Evolutionary conservation across 1,140 invertebrate genomes (phyloP).

Genomic region (Dendroctonus ponderosae): DNA sequence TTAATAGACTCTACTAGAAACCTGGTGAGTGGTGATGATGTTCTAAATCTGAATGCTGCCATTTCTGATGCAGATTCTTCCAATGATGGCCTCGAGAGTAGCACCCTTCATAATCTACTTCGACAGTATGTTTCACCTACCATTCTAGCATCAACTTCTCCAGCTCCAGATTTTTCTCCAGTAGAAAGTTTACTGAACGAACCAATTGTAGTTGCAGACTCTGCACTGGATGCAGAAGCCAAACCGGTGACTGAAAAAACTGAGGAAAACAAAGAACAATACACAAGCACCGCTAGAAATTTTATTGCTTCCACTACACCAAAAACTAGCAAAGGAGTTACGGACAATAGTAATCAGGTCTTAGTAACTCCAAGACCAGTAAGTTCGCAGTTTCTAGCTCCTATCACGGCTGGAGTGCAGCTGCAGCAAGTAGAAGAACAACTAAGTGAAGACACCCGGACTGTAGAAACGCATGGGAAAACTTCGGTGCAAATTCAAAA

Average conservation of each 20-base stretch:
- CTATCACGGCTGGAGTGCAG: conserved; percentile 56
- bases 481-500: conserved; percentile 58
- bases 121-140: conserved; percentile 25
- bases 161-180: neutral
- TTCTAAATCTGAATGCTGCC: conserved; percentile 57
- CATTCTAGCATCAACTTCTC: conserved; percentile 10
- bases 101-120: conserved; percentile 19
- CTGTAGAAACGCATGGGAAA: conserved; percentile 12
- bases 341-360: conserved; percentile 44
- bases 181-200: conserved; percentile 20
- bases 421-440: conserved; percentile 51
- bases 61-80: conserved; percentile 33
- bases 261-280: conserved; percentile 20
- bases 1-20: conserved; percentile 57
- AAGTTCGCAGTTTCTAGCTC: conserved; percentile 55
- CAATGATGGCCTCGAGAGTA: conserved; percentile 21
- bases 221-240: conserved; percentile 23
- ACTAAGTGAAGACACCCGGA: conserved; percentile 10
- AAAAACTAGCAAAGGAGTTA: neutral
- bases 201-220: conserved; percentile 52
- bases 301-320: conserved; percentile 7
- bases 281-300: conserved; percentile 14
- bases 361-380: conserved; percentile 54
- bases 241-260: conserved; percentile 27
- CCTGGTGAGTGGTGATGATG: conserved; percentile 57